These are phyloP conservation scores for Fratercula arctica DNA, from an alignment of 2,797 vertebrate genomes.

Conservation along the genomic window DNA sequence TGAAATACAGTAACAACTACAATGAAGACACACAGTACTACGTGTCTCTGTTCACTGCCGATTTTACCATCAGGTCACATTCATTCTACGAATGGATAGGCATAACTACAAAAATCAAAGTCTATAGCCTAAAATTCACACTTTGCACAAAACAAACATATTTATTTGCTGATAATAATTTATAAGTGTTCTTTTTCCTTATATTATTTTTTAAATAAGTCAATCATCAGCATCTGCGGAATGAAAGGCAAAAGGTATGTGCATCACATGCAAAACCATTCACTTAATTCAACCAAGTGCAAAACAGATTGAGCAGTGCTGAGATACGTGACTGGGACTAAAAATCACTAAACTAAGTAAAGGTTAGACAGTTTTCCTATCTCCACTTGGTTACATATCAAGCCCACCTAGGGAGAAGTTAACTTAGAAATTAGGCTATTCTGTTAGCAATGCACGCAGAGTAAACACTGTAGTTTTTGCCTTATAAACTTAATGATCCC, in stretches of 20 bases:
- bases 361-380: not conserved
- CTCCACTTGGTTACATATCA: not conserved
- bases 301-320: not conserved
- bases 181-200: not conserved
- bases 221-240: not conserved
- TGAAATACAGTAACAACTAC: not conserved
- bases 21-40: not conserved
- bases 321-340: not conserved
- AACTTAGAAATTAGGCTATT: not conserved
- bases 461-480: not conserved
- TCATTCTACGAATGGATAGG: not conserved
- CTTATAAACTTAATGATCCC: not conserved
- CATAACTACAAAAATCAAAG: not conserved
- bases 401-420: not conserved
- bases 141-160: not conserved
- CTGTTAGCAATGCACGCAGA: not conserved
- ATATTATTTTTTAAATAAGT: not conserved
- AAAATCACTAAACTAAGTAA: not conserved
- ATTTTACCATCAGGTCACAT: not conserved
- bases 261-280: not conserved
- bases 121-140: not conserved
- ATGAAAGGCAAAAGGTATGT: not conserved
- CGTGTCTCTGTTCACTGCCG: not conserved
- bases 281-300: not conserved
- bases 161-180: not conserved